These are phyloP conservation scores for Atopsyche davidsoni DNA, from an alignment of 1,140 invertebrate genomes.

Conservation along the genomic window DNA sequence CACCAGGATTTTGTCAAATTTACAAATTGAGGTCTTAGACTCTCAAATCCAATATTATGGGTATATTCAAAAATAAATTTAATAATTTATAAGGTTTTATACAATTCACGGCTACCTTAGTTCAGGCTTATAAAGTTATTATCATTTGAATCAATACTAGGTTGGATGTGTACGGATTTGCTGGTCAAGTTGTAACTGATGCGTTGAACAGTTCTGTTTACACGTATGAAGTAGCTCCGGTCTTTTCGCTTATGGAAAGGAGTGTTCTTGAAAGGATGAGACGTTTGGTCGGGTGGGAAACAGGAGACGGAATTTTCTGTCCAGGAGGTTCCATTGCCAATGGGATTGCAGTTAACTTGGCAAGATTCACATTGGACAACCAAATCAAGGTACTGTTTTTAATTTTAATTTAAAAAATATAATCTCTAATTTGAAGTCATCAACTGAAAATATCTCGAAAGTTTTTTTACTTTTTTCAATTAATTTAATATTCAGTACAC, in stretches of 20 bases:
- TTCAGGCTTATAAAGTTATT: no score
- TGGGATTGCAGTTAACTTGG: constrained; percentile 88
- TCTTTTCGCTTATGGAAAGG: constrained; percentile 83
- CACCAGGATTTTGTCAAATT: no score
- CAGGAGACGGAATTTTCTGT: constrained; percentile 86
- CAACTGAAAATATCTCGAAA: no score
- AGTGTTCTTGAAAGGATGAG: constrained; percentile 76
- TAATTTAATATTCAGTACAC: constrained; percentile 50
- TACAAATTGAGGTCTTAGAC: no score
- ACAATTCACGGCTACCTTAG: no score
- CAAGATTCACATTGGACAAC: constrained; percentile 69
- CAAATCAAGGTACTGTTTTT: constrained; percentile 61
- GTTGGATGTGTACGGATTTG: constrained; percentile 76
- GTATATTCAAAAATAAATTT: constrained; percentile 11
- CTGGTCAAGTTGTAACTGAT: constrained; percentile 79
- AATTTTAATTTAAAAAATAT: background rate
- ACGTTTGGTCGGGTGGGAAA: constrained; percentile 77
- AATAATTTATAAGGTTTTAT: no score
- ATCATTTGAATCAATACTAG: constrained; percentile 33
- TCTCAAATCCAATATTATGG: no score
- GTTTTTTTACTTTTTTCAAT: background rate
- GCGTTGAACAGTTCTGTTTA: constrained; percentile 83
- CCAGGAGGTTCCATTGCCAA: constrained; percentile 94
- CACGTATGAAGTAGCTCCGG: constrained; percentile 86
- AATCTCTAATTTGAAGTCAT: constrained; percentile 60